These are phyloP conservation scores for Malthinus seriepunctatus DNA, from an alignment of 2,888 invertebrate genomes.

Conservation along the genomic window DNA sequence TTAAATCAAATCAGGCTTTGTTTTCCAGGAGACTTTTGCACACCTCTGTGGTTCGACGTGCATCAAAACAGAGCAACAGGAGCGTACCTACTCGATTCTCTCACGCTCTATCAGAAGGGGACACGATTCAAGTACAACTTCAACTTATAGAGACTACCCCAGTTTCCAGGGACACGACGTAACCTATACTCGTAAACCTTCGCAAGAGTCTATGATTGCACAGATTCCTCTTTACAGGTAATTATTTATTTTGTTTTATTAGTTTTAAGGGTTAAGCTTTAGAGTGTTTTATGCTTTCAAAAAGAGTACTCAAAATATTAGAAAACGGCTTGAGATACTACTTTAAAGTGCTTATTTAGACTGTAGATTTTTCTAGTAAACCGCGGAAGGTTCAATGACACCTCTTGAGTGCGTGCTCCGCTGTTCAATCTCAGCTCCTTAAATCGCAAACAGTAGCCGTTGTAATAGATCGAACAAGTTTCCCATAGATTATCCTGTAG, in stretches of 20 bases:
- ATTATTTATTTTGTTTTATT: not conserved
- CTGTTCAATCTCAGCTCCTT: too few species aligned
- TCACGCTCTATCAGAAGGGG: conserved; percentile 57
- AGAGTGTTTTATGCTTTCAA: not conserved
- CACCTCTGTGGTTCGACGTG: conserved; percentile 54
- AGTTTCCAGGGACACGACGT: conserved; percentile 35
- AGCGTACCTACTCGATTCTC: conserved; percentile 63
- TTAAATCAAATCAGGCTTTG: conserved; percentile 46
- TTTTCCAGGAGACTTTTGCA: conserved; percentile 63
- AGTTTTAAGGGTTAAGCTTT: too few species aligned
- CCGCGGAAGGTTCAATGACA: too few species aligned
- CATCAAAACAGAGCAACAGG: conserved; percentile 47
- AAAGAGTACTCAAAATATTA: not conserved
- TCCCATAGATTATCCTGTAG: too few species aligned
- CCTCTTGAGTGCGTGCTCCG: too few species aligned
- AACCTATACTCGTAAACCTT: conserved; percentile 31
- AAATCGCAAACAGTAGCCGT: too few species aligned
- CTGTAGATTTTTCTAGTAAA: too few species aligned
- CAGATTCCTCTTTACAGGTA: not conserved
- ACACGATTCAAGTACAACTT: conserved; percentile 31
- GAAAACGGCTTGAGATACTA: not conserved
- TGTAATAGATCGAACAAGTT: too few species aligned
- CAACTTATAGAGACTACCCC: conserved; percentile 32
- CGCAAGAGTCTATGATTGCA: conserved; percentile 28
- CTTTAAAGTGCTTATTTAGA: too few species aligned